These are phyloP conservation scores for Pteropus alecto DNA, from an alignment of 2,113 vertebrate genomes.

Conservation along the genomic window DNA sequence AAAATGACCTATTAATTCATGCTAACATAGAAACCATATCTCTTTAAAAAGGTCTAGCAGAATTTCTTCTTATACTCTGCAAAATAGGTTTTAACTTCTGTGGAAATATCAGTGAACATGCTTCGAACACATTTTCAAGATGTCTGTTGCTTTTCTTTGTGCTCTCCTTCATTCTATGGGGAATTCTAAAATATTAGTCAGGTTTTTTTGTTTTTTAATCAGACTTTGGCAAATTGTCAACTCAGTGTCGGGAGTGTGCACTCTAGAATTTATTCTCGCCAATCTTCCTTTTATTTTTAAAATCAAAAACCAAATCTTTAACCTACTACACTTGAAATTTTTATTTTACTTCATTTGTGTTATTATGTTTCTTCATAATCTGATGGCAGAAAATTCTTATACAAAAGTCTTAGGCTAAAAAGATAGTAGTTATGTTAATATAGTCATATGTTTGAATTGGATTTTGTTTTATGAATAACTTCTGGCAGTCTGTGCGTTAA, in stretches of 20 bases:
- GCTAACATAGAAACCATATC: neutral
- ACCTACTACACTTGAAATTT: neutral
- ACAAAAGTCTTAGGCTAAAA: constrained; percentile 1
- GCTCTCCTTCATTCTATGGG: neutral
- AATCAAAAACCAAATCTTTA: constrained; percentile 7
- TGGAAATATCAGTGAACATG: neutral
- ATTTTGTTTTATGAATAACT: constrained; percentile 11
- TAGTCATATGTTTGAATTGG: neutral
- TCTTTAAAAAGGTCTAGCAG: neutral
- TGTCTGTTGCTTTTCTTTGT: neutral
- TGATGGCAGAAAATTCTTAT: neutral
- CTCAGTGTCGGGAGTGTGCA: neutral
- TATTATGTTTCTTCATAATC: neutral
- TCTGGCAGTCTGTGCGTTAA: neutral
- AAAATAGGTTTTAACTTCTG: neutral
- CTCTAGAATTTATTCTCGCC: neutral
- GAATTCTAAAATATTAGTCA: neutral
- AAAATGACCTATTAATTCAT: neutral
- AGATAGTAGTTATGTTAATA: neutral
- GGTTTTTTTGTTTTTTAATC: neutral
- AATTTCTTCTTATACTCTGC: neutral
- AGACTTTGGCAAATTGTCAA: neutral
- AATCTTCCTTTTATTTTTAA: constrained; percentile 18
- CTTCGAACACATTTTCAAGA: neutral
- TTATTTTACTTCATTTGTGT: neutral